phyloP scores from a whole-genome alignment of 1,140 invertebrate species.

The Caerostris darwini region DNA sequence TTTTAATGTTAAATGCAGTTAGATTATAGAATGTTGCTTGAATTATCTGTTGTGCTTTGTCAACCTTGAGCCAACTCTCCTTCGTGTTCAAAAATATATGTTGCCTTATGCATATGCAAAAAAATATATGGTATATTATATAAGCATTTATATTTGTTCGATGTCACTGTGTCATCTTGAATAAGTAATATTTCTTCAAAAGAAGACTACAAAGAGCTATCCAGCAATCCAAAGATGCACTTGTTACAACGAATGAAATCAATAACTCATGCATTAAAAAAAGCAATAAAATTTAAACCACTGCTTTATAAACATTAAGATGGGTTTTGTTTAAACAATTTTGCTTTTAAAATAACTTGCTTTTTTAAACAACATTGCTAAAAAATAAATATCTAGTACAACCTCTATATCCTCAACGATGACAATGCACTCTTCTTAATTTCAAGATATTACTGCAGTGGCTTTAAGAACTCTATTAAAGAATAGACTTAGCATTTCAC shows the following conservation, averaged over 20 bases:
- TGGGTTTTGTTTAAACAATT: too few species aligned
- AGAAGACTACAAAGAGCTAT: background rate
- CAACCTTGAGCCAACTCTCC: conserved; percentile 55
- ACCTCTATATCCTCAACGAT: conserved; percentile 26
- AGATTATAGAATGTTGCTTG: conserved; percentile 77
- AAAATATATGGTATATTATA: background rate
- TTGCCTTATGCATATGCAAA: background rate
- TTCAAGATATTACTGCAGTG: conserved; percentile 45
- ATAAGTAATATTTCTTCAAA: background rate
- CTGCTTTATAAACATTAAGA: too few species aligned
- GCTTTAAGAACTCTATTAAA: conserved; percentile 53
- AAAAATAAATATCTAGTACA: background rate
- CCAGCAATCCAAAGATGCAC: background rate
- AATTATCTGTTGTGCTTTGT: conserved; percentile 73
- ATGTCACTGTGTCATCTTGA: background rate
- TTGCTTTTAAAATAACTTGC: background rate
- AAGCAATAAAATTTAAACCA: too few species aligned
- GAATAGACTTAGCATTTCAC: conserved; percentile 63
- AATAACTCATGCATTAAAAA: background rate
- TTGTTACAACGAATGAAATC: conserved; percentile 24
- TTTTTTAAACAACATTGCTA: too few species aligned
- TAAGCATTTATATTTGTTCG: background rate
- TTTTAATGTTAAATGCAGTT: conserved; percentile 76
- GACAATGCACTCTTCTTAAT: conserved; percentile 61
- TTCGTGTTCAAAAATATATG: conserved; percentile 40